Base-by-base conservation (phyloP, 1,140 invertebrate genomes). In the Forficula auricularia region DNA sequence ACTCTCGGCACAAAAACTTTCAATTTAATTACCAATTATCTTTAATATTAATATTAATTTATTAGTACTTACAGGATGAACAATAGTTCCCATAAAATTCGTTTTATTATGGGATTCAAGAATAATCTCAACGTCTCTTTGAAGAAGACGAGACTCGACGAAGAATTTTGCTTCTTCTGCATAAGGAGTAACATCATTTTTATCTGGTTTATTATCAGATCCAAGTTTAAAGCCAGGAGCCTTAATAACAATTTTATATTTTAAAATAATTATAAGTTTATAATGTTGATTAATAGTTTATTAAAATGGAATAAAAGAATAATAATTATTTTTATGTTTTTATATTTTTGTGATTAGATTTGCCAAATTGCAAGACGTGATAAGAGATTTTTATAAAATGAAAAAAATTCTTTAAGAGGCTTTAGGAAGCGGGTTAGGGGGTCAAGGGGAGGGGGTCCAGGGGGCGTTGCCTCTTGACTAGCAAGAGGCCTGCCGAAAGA, bases 51-150 rank as follows among this genome's bases (percentile, higher is more conserved):
- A 12, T n/a, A 18, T 10, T n/a, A 43, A 13, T n/a, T 33, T 9
- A 38, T 30, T 19, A 12, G 27, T 35, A 63, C 62, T 65, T 61
- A 65, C 89, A 65, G 92, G 91, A 65, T 97, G 91, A 27, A 94
- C 52, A 49, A 98, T 79, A n/a, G 83, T 87, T 15, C 92, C 94
- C 48, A 96, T 79, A 54, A 96, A 86, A 46, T 82, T 85, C 49
- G 73, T 68, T 54, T 89, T 92, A 51, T 87, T 90, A 0, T 84
- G 76, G 0, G 86, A 83, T 56, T 97, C 90, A 10, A 98, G 64
- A 36, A 89, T 72, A 22, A 98, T 77, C 60, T 96, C 77, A 0
- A 98, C 79, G 54, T 98, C 92, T 50, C 86, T 71, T 54, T 99
- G 92, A 7, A 99, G 63, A 1, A 99, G 65, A 37, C 85, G 72